Evolutionary conservation across 2,113 vertebrate species (phyloP).

Genomic region (Ceyx margarethae): DNA sequence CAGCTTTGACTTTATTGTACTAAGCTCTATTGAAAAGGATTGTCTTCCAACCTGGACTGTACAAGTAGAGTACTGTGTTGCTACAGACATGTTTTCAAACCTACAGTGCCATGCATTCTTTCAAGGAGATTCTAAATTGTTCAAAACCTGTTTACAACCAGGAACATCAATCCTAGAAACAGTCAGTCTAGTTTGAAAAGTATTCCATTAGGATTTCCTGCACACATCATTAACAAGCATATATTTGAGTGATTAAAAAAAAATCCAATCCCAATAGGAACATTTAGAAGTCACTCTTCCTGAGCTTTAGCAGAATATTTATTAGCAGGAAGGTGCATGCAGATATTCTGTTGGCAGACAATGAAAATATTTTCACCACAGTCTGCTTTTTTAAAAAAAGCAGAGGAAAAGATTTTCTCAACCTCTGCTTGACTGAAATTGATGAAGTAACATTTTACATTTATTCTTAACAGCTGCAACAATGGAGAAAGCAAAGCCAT

Average conservation of each 20-base stretch:
- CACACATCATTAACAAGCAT: neutral
- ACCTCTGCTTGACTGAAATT: neutral
- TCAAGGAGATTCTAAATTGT: neutral
- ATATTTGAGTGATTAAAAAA: neutral
- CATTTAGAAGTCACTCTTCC: neutral
- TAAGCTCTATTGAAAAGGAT: neutral
- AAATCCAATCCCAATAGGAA: neutral
- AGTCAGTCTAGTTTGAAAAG: neutral
- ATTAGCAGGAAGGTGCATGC: neutral
- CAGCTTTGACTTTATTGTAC: neutral
- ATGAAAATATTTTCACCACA: neutral
- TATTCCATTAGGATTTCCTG: neutral
- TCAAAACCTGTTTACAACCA: neutral
- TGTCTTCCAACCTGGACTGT: neutral
- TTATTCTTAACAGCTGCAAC: neutral
- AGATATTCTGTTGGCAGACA: neutral
- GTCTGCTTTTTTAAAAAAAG: neutral
- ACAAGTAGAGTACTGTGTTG: neutral
- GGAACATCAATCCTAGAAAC: neutral
- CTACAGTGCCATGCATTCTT: neutral
- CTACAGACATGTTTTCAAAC: rapidly evolving
- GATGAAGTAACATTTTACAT: neutral
- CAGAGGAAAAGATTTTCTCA: neutral
- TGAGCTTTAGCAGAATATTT: neutral
- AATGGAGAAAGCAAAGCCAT: neutral